phyloP scores from a whole-genome alignment of 2,113 vertebrate species.

The Apus apus region DNA sequence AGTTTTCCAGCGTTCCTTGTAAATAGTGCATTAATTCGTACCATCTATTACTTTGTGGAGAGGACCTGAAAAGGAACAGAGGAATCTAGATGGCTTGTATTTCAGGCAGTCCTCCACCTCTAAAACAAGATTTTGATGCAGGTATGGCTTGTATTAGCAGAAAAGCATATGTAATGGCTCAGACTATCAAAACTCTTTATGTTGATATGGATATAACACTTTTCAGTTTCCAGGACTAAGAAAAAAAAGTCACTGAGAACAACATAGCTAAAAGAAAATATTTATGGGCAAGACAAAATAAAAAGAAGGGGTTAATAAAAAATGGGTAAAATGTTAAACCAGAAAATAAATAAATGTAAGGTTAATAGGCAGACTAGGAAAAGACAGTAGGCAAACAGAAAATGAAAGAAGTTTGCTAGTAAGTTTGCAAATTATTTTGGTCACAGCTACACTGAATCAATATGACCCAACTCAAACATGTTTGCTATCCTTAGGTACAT shows the following conservation, averaged over 20 bases:
- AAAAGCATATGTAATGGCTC: background rate
- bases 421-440: background rate
- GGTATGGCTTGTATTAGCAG: background rate
- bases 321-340: background rate
- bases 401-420: background rate
- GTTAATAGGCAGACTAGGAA: background rate
- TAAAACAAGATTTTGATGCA: background rate
- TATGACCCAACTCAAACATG: background rate
- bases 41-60: background rate
- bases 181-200: background rate
- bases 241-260: background rate
- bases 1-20: background rate
- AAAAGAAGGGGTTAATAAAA: too few species aligned
- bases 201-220: fast-evolving
- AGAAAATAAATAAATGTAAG: background rate
- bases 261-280: background rate
- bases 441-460: background rate
- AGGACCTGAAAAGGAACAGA: background rate
- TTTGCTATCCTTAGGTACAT: background rate
- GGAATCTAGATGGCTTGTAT: background rate
- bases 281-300: too few species aligned
- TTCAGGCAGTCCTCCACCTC: background rate
- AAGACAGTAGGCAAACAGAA: background rate
- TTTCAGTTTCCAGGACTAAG: background rate
- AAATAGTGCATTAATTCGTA: background rate